Percentiles rank a stretch among this genome's conserved stretches.
Evolutionary conservation across 1,140 invertebrate genomes (phyloP).

Genomic region (Ruditapes philippinarum): DNA sequence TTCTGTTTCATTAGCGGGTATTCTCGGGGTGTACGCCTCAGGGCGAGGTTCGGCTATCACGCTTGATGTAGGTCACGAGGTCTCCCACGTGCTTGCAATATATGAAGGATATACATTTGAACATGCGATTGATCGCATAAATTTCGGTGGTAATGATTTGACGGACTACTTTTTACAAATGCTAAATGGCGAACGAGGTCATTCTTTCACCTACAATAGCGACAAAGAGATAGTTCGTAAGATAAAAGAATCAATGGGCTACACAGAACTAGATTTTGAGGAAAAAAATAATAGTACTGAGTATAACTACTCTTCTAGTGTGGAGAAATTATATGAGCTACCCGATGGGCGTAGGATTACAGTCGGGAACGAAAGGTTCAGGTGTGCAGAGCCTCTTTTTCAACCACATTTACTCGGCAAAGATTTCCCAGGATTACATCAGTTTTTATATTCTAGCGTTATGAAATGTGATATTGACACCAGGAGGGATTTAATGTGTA

Average conservation of each 20-base stretch:
- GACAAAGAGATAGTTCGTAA: conserved; percentile 91
- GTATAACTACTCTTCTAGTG: conserved; percentile 70
- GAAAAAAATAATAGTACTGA: conserved; percentile 97
- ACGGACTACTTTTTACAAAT: conserved; percentile 98
- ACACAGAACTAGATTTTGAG: conserved; percentile 88
- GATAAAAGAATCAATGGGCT: conserved; percentile 90
- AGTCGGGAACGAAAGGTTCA: not conserved
- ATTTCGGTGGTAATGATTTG: conserved; percentile 96
- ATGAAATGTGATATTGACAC: conserved; percentile 81
- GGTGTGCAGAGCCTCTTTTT: conserved; percentile 90
- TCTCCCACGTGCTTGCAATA: conserved; percentile 90
- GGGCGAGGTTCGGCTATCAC: conserved; percentile 95
- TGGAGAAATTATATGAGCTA: conserved; percentile 66
- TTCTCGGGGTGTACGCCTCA: conserved; percentile 96
- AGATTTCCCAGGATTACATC: conserved; percentile 76
- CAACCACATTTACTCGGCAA: conserved; percentile 85
- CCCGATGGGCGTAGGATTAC: conserved; percentile 1
- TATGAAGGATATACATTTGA: conserved; percentile 91
- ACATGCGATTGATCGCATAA: conserved; percentile 94
- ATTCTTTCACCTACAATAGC: not conserved
- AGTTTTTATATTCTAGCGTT: conserved; percentile 95
- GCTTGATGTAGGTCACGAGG: conserved; percentile 94
- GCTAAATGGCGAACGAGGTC: conserved; percentile 97
- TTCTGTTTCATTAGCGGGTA: conserved; percentile 97
- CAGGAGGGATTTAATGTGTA: conserved; percentile 60